These are phyloP conservation scores for Daboia siamensis DNA, from an alignment of 2,113 vertebrate genomes.

Conservation along the genomic window DNA sequence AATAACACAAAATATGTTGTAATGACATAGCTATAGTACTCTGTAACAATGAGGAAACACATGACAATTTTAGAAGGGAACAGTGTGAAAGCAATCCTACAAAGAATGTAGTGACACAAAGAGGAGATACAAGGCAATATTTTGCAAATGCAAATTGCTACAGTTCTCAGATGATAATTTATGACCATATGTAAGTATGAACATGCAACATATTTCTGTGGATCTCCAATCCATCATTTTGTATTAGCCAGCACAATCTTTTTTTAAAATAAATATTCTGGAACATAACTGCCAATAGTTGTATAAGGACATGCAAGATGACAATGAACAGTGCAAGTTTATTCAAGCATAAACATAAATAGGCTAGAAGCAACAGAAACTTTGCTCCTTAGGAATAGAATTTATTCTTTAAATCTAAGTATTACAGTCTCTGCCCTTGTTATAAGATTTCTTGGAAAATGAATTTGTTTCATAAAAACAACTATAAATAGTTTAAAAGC, in stretches of 20 bases:
- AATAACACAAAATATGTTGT: neutral
- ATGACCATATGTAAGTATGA: neutral
- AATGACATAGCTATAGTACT: neutral
- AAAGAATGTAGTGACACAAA: neutral
- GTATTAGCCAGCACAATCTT: neutral
- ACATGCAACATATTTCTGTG: fast-evolving
- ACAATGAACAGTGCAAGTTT: neutral
- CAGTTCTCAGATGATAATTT: neutral
- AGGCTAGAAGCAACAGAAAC: neutral
- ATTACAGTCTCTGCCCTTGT: slow-evolving; percentile 2
- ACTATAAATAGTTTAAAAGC: neutral
- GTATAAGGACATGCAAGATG: neutral
- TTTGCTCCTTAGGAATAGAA: neutral
- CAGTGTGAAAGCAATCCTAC: neutral
- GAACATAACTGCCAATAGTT: neutral
- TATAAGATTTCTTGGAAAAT: neutral
- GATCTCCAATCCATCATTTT: fast-evolving
- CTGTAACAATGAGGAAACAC: neutral
- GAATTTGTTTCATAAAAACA: neutral
- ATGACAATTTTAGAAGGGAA: neutral
- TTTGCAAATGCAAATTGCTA: neutral
- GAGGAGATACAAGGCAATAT: neutral
- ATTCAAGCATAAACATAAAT: neutral
- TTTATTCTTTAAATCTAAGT: neutral
- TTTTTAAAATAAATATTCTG: fast-evolving